Evolutionary conservation across 2,888 invertebrate species (phyloP).

Genomic region (Cantharis flavilabris): DNA sequence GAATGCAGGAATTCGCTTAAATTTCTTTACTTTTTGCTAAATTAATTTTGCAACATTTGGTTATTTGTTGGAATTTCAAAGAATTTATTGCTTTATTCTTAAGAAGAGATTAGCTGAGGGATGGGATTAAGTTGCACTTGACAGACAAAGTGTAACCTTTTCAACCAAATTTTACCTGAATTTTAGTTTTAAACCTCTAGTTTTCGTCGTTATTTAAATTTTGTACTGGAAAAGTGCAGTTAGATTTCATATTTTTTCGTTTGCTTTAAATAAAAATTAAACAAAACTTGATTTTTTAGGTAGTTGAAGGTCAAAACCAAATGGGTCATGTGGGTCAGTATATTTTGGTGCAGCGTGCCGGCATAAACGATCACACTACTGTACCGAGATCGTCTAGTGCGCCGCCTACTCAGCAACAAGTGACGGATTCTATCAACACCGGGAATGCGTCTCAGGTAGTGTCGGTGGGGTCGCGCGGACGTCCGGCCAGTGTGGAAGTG

Average conservation of each 20-base stretch:
- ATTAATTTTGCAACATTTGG: background rate
- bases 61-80: background rate
- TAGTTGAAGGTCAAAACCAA: conserved; percentile 65
- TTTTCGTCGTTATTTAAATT: background rate
- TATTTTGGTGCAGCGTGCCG: conserved; percentile 78
- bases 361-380: conserved; percentile 64
- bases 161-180: background rate
- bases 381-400: conserved; percentile 85
- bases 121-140: background rate
- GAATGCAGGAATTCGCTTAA: no score
- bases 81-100: background rate
- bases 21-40: background rate
- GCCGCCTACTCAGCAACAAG: conserved; percentile 65
- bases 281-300: conserved; percentile 48
- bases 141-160: background rate
- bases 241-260: background rate
- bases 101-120: background rate
- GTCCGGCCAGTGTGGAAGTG: conserved; percentile 70
- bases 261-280: background rate
- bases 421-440: conserved; percentile 44
- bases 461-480: conserved; percentile 60
- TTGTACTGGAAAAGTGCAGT: background rate
- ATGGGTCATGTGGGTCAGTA: conserved; percentile 75
- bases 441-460: conserved; percentile 46
- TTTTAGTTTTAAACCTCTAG: background rate